Conservation (phyloP, 2,797 vertebrate species). For the Iguana delicatissima region DNA sequence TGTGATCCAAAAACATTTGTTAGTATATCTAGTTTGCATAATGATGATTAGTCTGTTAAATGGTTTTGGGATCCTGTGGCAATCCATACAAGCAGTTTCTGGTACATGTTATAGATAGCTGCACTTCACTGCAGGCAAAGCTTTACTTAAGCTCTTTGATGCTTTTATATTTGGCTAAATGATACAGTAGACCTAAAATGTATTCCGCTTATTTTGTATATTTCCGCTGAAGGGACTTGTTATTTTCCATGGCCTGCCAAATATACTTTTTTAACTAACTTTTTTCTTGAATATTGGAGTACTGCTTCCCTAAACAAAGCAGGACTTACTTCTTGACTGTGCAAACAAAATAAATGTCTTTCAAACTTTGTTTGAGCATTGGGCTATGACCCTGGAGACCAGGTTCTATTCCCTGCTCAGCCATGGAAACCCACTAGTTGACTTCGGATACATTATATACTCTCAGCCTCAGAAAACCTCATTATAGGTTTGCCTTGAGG, state of each 20-base stretch:
- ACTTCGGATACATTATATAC: no score
- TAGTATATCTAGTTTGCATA: slow-evolving; percentile 61
- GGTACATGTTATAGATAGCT: not conserved
- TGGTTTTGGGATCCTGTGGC: slow-evolving; percentile 53
- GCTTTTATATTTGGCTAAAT: slow-evolving; percentile 51
- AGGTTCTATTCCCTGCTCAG: no score
- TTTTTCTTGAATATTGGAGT: not conserved
- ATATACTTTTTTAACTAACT: slow-evolving; percentile 26
- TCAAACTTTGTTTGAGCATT: slow-evolving; percentile 45
- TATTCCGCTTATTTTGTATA: slow-evolving; percentile 28
- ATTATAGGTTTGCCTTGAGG: no score
- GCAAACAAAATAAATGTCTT: slow-evolving; percentile 60
- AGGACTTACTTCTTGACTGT: slow-evolving; percentile 54
- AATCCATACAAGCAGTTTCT: not conserved
- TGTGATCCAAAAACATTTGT: not conserved
- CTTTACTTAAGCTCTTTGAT: slow-evolving; percentile 50
- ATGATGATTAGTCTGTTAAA: slow-evolving; percentile 59
- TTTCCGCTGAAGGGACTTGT: slow-evolving; percentile 27
- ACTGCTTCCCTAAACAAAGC: not conserved
- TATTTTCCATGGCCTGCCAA: slow-evolving; percentile 5
- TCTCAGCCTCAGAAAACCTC: no score
- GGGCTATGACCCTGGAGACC: no score
- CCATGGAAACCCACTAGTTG: no score
- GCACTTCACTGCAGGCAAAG: not conserved
- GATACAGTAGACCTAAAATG: slow-evolving; percentile 40